phyloP scores from a whole-genome alignment of 2,113 vertebrate species.

The Pteronura brasiliensis region DNA sequence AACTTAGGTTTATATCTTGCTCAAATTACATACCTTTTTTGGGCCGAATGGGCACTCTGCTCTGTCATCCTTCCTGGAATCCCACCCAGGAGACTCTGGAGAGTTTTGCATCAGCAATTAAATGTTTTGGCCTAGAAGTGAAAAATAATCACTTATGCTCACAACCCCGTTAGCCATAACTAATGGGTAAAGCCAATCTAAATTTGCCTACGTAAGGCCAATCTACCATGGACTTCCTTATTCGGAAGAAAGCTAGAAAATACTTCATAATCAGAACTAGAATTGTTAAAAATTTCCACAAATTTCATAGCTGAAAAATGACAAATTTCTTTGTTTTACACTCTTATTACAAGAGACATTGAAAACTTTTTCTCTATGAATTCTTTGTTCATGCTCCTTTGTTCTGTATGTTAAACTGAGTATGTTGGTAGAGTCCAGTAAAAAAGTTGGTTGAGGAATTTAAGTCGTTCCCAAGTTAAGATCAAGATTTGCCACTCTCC shows the following conservation, averaged over 20 bases:
- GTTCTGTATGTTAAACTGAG: neutral
- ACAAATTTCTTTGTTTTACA: neutral
- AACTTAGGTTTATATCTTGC: neutral
- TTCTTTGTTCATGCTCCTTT: neutral
- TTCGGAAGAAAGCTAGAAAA: neutral
- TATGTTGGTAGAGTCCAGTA: neutral
- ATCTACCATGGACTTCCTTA: neutral
- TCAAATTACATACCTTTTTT: neutral
- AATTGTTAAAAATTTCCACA: neutral
- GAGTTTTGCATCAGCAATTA: neutral
- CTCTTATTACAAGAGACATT: neutral
- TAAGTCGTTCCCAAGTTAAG: neutral
- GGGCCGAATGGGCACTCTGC: too few species aligned
- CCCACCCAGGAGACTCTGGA: neutral
- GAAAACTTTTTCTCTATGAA: neutral
- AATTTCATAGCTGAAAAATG: neutral
- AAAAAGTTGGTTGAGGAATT: neutral
- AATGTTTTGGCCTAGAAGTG: neutral
- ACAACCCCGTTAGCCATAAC: neutral
- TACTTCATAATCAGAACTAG: neutral
- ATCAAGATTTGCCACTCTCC: neutral
- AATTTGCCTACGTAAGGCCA: neutral
- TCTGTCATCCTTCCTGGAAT: neutral
- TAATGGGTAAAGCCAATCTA: neutral
- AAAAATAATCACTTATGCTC: neutral